Base-by-base conservation (phyloP, 2,113 vertebrate species). In the Circaetus cinerascens region DNA sequence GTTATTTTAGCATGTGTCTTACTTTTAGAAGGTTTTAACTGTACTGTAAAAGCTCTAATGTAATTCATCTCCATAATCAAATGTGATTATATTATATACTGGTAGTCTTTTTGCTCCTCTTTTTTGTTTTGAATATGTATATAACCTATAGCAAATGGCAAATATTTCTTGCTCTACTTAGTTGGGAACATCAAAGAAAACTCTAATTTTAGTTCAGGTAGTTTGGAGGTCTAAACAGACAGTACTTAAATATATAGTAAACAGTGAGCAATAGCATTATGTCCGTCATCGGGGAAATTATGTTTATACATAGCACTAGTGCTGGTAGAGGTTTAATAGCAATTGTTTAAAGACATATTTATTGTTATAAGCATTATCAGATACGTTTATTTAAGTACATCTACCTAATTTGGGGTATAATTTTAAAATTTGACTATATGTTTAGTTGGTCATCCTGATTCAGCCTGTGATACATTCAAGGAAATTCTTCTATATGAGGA, bases 11-110 rank as follows among this genome's bases (percentile, higher is more conserved):
- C 74, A 19, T 2, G 26, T 82, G 21, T 63, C 80, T 93, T 85
- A 38, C 53, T 94, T 67, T 87, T n/a, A 59, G 85, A 80, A n/a
- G 78, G 69, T 34, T 79, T 95, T 91, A 86, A 73, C 85, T 16
- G 5, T 11, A 36, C 83, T 32, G n/a, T 30, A 59, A 46, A 64
- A 64, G 36, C 80, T 59, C 88, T 59, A n/a, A 83, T 53, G 48
- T 55, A 69, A 81, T 66, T n/a, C 60, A 79, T 83, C 86, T 36
- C 72, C 11, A 7, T 92, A 92, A 96, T 93, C 79, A 69, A 22
- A 2, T 60, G 57, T 5, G 80, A 75, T 95, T 80, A 71, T 36
- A 12, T 53, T 82, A 14, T n/a, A 25, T 46, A 36, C 64, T 53
- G 72, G 21, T 60, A 34, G 72, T 48, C 40, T 41, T 80, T 79